Evolutionary conservation across 2,888 invertebrate species (phyloP).

Genomic region (Hetaerina titia): DNA sequence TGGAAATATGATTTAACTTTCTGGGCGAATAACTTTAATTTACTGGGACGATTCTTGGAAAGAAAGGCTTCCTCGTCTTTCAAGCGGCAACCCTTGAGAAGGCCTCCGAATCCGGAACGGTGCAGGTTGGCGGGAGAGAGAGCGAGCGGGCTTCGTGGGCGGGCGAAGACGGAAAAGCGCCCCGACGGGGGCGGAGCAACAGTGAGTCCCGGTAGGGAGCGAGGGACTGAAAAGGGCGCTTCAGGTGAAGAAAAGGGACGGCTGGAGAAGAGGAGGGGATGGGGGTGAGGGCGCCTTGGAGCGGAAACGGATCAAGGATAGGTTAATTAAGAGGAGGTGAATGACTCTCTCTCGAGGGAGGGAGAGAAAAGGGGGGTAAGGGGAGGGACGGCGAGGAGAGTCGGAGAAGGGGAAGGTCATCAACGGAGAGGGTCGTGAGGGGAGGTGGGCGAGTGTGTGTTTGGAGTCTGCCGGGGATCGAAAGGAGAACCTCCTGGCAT

Average conservation of each 20-base stretch:
- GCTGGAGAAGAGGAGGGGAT: not conserved
- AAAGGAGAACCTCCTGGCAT: not conserved
- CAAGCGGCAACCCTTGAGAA: not conserved
- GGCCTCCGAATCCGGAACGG: not conserved
- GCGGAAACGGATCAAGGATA: constrained; percentile 56
- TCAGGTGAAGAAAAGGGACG: not conserved
- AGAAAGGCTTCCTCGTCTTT: not conserved
- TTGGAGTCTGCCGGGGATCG: not conserved
- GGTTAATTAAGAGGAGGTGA: constrained; percentile 59
- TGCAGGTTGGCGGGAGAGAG: no score
- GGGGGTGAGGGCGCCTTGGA: not conserved
- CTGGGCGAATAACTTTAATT: constrained; percentile 12
- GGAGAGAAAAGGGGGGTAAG: not conserved
- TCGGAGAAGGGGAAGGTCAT: not conserved
- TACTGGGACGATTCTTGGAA: not conserved
- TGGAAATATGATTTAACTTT: constrained; percentile 22
- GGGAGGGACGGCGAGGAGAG: no score
- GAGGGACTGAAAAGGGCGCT: not conserved
- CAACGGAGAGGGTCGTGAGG: not conserved
- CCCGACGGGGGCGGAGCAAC: not conserved
- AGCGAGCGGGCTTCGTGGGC: not conserved
- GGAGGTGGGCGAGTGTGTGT: not conserved
- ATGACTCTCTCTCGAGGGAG: not conserved
- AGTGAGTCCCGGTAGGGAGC: not conserved
- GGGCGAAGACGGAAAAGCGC: not conserved